Evolutionary conservation across 1,140 invertebrate genomes (phyloP).

Genomic region (Cheumatopsyche charites): DNA sequence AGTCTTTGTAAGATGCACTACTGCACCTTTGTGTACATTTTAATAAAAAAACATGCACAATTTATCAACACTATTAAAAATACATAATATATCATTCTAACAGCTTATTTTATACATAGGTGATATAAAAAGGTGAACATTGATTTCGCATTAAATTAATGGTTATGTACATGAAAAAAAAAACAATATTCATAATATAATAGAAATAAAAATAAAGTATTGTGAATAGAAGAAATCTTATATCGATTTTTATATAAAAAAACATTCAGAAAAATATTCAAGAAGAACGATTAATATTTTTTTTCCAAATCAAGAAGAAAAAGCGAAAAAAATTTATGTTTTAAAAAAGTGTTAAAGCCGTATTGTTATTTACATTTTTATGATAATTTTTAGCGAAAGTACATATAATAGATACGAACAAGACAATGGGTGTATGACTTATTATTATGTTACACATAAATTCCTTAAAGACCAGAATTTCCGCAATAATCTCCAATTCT

Average conservation of each 20-base stretch:
- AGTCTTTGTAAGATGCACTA: neutral
- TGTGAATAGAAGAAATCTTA: no score
- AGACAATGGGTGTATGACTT: no score
- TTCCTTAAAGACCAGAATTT: constrained; percentile 53
- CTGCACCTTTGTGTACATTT: constrained; percentile 7
- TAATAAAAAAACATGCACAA: neutral
- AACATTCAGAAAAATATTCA: neutral
- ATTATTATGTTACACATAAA: neutral
- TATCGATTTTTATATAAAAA: neutral
- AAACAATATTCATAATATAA: neutral
- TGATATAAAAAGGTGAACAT: neutral
- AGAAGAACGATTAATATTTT: no score
- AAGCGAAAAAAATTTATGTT: no score
- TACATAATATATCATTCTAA: no score
- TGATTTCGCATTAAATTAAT: constrained; percentile 3
- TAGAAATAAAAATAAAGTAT: neutral
- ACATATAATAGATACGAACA: no score
- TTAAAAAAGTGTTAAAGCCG: no score
- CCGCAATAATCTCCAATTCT: constrained; percentile 71
- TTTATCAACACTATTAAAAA: no score
- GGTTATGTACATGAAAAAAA: constrained; percentile 27
- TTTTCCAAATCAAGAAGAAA: no score
- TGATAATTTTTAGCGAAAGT: no score
- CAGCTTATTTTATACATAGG: no score
- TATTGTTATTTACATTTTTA: no score